Evolutionary conservation across 1,140 invertebrate genomes (phyloP).

Genomic region (Chionoecetes opilio): DNA sequence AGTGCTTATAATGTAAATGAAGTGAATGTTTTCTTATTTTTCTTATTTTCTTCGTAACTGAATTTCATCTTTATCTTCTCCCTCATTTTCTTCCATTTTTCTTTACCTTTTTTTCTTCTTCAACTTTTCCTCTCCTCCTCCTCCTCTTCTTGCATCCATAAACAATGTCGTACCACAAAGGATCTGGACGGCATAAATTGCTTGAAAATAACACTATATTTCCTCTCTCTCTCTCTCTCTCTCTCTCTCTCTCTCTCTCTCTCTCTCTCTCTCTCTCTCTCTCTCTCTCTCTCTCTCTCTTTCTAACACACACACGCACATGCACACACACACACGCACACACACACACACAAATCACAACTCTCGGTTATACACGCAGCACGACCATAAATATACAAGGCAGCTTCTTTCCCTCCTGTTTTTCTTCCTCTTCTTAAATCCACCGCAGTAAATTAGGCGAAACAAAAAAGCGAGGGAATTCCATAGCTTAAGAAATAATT

Average conservation of each 20-base stretch:
- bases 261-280: constrained; percentile 14
- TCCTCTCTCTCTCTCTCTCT: background rate
- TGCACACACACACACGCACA: too few species aligned
- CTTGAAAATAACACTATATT: background rate
- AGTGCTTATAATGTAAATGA: background rate
- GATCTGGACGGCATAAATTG: background rate
- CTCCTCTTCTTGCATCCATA: background rate
- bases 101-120: background rate
- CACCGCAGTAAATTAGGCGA: background rate
- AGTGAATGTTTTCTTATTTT: background rate
- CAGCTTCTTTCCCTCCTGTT: too few species aligned
- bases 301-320: too few species aligned
- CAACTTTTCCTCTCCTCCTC: background rate
- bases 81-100: background rate
- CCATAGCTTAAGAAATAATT: constrained; percentile 31
- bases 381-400: too few species aligned
- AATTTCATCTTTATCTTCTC: background rate
- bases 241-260: constrained; percentile 27
- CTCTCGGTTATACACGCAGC: too few species aligned
- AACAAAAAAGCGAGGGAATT: background rate
- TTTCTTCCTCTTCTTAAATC: background rate
- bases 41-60: too few species aligned
- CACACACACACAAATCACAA: too few species aligned
- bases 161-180: background rate
- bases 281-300: too few species aligned